A percentile compares a stretch with the other conserved stretches of the same genome.
These are phyloP conservation scores for Halictus ligatus DNA, from an alignment of 2,888 invertebrate species.

Conservation along the genomic window DNA sequence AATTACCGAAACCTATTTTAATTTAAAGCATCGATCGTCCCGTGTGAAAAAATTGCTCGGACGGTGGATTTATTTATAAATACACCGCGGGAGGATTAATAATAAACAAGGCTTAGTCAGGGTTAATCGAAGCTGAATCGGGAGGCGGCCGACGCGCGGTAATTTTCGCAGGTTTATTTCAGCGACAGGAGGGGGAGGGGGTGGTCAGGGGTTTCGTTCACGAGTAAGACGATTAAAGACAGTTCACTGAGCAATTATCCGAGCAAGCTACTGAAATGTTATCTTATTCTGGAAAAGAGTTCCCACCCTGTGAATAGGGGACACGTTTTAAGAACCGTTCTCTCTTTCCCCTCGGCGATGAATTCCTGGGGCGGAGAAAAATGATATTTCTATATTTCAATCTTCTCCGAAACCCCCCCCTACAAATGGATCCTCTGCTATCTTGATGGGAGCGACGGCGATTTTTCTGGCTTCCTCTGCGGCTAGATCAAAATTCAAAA, in stretches of 20 bases:
- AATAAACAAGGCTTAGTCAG: constrained; percentile 16
- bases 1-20: constrained; percentile 27
- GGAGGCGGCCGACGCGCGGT: background rate
- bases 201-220: background rate
- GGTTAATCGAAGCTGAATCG: background rate
- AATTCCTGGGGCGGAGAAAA: background rate
- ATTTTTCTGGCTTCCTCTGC: background rate
- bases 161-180: background rate
- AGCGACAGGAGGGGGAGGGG: background rate
- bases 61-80: constrained; percentile 32
- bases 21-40: constrained; percentile 19
- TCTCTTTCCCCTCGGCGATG: background rate
- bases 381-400: constrained; percentile 2
- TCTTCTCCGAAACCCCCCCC: background rate
- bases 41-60: constrained; percentile 10
- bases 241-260: background rate
- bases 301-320: background rate
- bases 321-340: background rate
- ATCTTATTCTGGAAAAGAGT: background rate
- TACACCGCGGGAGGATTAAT: constrained; percentile 24
- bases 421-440: background rate
- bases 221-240: background rate
- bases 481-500: background rate
- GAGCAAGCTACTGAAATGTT: background rate
- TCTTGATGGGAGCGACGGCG: background rate